A percentile compares a stretch with the other conserved stretches of the same genome.
Evolutionary conservation across 2,888 invertebrate species (phyloP).

Genomic region (Schizotus pectinicornis): DNA sequence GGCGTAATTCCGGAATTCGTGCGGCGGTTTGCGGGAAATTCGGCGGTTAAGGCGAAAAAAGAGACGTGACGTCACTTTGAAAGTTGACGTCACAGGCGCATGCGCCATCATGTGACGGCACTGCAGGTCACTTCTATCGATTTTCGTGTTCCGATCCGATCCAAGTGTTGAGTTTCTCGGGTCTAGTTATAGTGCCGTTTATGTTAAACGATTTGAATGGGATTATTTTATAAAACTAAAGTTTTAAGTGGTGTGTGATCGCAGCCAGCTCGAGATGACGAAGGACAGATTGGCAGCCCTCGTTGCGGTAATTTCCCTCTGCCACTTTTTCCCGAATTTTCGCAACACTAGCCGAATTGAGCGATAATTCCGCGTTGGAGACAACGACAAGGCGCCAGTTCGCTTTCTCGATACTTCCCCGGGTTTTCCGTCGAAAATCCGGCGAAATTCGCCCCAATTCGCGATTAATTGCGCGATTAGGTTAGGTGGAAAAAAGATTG

Average conservation of each 20-base stretch:
- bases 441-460: not conserved
- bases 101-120: slow-evolving; percentile 62
- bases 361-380: no score
- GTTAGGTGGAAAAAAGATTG: slow-evolving; percentile 46
- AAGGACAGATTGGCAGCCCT: slow-evolving; percentile 97
- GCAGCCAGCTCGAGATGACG: slow-evolving; percentile 76
- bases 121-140: slow-evolving; percentile 79
- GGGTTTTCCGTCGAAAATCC: no score
- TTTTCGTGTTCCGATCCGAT: slow-evolving; percentile 61
- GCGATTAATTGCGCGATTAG: slow-evolving; percentile 36
- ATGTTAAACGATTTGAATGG: slow-evolving; percentile 75
- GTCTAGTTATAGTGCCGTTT: slow-evolving; percentile 74
- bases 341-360: no score
- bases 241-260: slow-evolving; percentile 72
- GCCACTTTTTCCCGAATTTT: not conserved
- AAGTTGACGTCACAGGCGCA: slow-evolving; percentile 58
- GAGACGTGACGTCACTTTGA: slow-evolving; percentile 51
- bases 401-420: no score
- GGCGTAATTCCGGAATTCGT: slow-evolving; percentile 26
- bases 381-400: no score
- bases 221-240: slow-evolving; percentile 74
- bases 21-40: slow-evolving; percentile 30
- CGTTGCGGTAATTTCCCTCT: slow-evolving; percentile 74
- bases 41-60: slow-evolving; percentile 28
- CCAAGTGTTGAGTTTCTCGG: slow-evolving; percentile 65